A percentile compares a stretch with the other conserved stretches of the same genome.
Conservation (phyloP, 2,888 invertebrate species). For the Tetragnatha montana region DNA sequence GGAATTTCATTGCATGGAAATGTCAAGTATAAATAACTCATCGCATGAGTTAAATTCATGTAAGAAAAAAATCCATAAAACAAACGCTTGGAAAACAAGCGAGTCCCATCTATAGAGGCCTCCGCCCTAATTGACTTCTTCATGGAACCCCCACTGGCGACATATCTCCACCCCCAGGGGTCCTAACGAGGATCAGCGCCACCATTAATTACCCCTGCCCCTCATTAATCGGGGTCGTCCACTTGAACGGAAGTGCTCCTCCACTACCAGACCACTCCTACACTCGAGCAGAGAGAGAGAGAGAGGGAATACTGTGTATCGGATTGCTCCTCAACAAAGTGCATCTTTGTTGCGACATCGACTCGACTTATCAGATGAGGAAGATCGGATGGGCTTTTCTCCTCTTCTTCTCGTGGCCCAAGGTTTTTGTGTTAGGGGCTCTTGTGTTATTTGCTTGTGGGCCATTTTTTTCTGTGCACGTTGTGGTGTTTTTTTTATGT, state of each 20-base stretch:
- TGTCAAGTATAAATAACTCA: too few relatives aligned
- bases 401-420: not conserved
- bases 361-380: conserved; percentile 21
- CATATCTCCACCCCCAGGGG: conserved; percentile 18
- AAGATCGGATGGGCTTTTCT: not conserved
- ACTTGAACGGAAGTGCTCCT: conserved; percentile 14
- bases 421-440: not conserved
- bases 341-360: conserved; percentile 18
- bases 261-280: conserved; percentile 5
- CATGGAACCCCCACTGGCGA: not conserved
- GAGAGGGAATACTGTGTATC: not conserved
- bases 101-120: not conserved
- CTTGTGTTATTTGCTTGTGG: not conserved
- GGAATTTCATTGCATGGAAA: too few relatives aligned
- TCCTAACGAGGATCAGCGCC: conserved; percentile 22
- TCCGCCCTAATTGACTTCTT: not conserved
- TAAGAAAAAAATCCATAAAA: too few relatives aligned
- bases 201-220: conserved; percentile 26
- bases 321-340: conserved; percentile 29
- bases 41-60: too few relatives aligned
- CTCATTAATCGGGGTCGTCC: conserved; percentile 6
- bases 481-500: not conserved
- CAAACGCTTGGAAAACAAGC: too few relatives aligned
- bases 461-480: not conserved
- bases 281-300: not conserved